A percentile compares a stretch with the other conserved stretches of the same genome.
Evolutionary conservation across 2,888 invertebrate species (phyloP).

Genomic region (Hanleya hanleyi): DNA sequence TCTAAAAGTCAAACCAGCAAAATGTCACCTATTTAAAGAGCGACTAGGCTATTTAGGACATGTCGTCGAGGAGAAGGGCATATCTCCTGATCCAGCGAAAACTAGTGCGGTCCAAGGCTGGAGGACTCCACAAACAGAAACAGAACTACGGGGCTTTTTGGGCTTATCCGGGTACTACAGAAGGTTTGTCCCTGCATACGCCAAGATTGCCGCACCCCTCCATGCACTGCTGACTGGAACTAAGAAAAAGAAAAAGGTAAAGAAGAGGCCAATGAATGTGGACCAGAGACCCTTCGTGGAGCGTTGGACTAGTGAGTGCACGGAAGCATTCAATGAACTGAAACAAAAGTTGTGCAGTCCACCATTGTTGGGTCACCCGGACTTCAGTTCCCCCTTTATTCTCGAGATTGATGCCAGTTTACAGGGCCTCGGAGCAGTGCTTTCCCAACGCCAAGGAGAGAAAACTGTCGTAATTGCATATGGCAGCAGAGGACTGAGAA

Average conservation of each 20-base stretch:
- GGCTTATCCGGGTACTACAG: not conserved
- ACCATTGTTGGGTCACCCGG: not conserved
- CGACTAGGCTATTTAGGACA: not conserved
- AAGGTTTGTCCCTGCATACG: not conserved
- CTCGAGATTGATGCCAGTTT: not conserved
- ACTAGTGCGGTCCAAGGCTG: not conserved
- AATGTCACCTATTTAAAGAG: not conserved
- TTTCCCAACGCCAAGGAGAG: constrained; percentile 20
- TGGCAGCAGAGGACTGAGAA: constrained; percentile 16
- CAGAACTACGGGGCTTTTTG: constrained; percentile 1
- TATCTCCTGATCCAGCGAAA: not conserved
- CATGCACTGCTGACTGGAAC: not conserved
- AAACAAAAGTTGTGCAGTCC: not conserved
- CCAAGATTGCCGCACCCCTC: not conserved
- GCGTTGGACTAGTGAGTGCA: too few species aligned
- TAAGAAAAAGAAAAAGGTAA: too few species aligned
- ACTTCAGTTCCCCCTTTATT: not conserved
- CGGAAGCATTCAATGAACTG: too few species aligned
- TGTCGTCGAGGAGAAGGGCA: constrained; percentile 13
- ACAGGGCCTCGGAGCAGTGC: not conserved
- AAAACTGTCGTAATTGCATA: constrained; percentile 15
- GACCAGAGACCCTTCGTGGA: too few species aligned
- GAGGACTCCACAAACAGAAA: not conserved
- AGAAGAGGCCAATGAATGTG: too few species aligned
- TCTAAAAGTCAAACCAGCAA: not conserved